Evolutionary conservation across 2,888 invertebrate species (phyloP), one percentile per base, ranked within the genome.

Genomic region (Agonopterix alstromeriana): DNA sequence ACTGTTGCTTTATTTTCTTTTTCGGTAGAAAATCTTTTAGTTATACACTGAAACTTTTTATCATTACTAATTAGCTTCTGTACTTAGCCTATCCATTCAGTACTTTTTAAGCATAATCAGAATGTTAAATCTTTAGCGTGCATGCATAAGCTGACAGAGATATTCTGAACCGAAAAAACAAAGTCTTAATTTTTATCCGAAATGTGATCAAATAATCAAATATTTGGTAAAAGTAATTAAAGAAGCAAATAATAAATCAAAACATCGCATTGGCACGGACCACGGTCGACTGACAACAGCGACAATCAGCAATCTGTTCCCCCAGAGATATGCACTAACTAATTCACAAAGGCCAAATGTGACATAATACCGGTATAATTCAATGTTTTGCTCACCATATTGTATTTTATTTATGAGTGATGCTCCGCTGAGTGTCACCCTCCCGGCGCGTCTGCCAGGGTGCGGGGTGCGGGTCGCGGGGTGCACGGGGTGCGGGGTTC

Each of bases 381-480:
- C 87, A 88, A 87, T 89, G 88, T 89, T 89, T 87, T 89, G 89
- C 87, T 88, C 89, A 89, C 89, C 89, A 89, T 89, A 89, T 89
- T 89, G 87, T 88, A 84, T 83, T 89, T 89, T 89, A 89, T 89
- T 89, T 89, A 89, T 89, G 87, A 87, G 86, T 86, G 83, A 88
- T 87, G 84, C 80, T 61, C 78, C 68, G 80, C 74, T 77, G 79
- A 77, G 63, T 74, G 61, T 12, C 48, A 41, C 59, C 53, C 57
- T 53, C 74, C 8, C 43, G 46, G 36, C 10, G 41, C 36, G 44
- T 41, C 42, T 10, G 11, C 42, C 27, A 27, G 27, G 27, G 27
- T 27, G 27, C 27, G 27, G 27, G 17, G 27, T 27, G 27, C 5
- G 14, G 14, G 14, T 1, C 3, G 45, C 42, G 38, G 10, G 46